phyloP scores from a whole-genome alignment of 2,888 invertebrate species.

The Watsonalla binaria region DNA sequence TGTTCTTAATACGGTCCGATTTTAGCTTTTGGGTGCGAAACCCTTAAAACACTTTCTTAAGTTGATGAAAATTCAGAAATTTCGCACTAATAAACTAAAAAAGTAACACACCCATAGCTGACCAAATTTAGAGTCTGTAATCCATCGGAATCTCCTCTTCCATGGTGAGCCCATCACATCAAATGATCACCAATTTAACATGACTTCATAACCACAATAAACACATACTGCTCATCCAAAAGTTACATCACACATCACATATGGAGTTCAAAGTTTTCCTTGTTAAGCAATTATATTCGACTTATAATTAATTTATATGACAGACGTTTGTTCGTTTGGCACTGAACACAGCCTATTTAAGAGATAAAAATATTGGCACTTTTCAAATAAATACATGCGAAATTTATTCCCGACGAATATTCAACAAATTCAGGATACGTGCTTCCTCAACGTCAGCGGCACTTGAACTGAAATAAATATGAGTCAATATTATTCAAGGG shows the following conservation, averaged over 20 bases:
- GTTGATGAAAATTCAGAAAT: not conserved
- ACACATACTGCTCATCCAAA: too few relatives aligned
- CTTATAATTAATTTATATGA: too few relatives aligned
- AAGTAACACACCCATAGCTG: slow-evolving; percentile 57
- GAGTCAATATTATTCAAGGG: slow-evolving; percentile 1
- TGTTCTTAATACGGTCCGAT: not conserved
- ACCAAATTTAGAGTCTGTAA: slow-evolving; percentile 50
- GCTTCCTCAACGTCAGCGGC: not conserved
- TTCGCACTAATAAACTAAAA: not conserved
- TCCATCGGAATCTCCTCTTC: slow-evolving; percentile 57
- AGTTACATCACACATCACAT: too few relatives aligned
- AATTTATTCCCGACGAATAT: too few relatives aligned
- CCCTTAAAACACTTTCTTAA: not conserved
- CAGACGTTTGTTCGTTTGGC: too few relatives aligned
- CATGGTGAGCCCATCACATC: slow-evolving; percentile 57
- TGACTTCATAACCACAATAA: not conserved
- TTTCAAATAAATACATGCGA: not conserved
- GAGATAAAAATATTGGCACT: not conserved
- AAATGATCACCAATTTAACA: slow-evolving; percentile 8
- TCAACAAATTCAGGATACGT: not conserved
- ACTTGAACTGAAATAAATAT: not conserved
- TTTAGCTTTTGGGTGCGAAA: too few relatives aligned
- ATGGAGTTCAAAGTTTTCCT: too few relatives aligned
- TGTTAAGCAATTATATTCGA: too few relatives aligned
- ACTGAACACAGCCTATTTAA: not conserved